phyloP scores from a whole-genome alignment of 2,797 vertebrate genomes.

The Coreius guichenoti region DNA sequence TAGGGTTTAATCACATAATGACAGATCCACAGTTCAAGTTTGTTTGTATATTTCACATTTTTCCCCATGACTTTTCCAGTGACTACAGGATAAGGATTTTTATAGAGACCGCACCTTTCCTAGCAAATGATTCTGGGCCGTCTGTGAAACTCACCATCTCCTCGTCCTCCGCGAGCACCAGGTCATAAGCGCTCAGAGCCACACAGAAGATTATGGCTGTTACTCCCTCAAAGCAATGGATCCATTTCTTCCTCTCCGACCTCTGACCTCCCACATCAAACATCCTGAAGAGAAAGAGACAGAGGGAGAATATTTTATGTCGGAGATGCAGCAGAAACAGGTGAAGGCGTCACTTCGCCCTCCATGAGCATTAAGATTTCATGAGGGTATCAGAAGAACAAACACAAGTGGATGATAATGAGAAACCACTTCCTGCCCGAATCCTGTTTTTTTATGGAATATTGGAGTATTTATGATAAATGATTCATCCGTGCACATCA shows the following conservation, averaged over 20 bases:
- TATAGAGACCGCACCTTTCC: neutral
- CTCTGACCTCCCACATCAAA: conserved; percentile 82
- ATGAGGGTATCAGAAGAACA: conserved; percentile 60
- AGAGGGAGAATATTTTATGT: neutral
- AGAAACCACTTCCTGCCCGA: neutral
- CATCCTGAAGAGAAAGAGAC: conserved; percentile 71
- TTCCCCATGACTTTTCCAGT: neutral
- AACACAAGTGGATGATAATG: conserved; percentile 14
- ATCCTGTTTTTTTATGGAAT: neutral
- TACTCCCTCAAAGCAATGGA: conserved; percentile 98
- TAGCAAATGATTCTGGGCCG: rapidly evolving
- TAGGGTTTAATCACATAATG: neutral
- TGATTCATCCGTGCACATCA: neutral
- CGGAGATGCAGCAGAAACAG: neutral
- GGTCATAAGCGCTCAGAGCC: conserved; percentile 94
- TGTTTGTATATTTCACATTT: neutral
- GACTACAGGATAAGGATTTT: neutral
- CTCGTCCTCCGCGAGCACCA: conserved; percentile 91
- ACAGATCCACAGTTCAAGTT: neutral
- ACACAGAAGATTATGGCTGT: conserved; percentile 98
- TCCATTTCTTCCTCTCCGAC: conserved; percentile 92
- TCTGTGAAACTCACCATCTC: conserved; percentile 74
- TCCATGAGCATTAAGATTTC: conserved; percentile 65
- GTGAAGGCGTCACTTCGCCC: conserved; percentile 27
- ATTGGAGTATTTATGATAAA: neutral